phyloP scores from a whole-genome alignment of 1,140 invertebrate genomes.

The Macrobrachium nipponense region DNA sequence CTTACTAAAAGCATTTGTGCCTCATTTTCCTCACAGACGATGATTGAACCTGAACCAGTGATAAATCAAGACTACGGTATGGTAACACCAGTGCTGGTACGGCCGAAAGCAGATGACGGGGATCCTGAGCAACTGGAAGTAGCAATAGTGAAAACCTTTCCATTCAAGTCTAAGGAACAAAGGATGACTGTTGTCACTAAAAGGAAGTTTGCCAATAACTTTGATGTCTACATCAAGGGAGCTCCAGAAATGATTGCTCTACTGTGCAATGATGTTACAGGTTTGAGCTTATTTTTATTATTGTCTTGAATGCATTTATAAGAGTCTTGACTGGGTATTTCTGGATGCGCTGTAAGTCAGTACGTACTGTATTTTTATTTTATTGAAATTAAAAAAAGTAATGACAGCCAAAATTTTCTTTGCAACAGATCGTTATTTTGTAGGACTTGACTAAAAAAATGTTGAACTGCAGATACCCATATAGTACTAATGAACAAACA shows the following conservation, averaged over 20 bases:
- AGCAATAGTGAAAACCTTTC: constrained; percentile 71
- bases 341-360: no score
- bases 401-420: no score
- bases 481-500: no score
- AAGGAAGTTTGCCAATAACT: constrained; percentile 66
- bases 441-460: no score
- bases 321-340: no score
- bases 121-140: constrained; percentile 62
- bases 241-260: constrained; percentile 71
- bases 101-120: constrained; percentile 40
- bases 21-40: constrained; percentile 15
- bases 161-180: constrained; percentile 71
- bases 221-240: constrained; percentile 71
- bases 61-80: constrained; percentile 65
- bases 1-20: background rate
- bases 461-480: no score
- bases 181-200: constrained; percentile 71
- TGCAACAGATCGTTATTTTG: no score
- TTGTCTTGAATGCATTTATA: background rate
- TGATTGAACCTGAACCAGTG: constrained; percentile 46
- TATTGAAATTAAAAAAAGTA: no score
- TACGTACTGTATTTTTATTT: no score
- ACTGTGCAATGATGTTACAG: constrained; percentile 69
- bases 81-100: constrained; percentile 61
- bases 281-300: constrained; percentile 60